Evolutionary conservation across 2,888 invertebrate genomes (phyloP).

Genomic region (Meteorus colon): DNA sequence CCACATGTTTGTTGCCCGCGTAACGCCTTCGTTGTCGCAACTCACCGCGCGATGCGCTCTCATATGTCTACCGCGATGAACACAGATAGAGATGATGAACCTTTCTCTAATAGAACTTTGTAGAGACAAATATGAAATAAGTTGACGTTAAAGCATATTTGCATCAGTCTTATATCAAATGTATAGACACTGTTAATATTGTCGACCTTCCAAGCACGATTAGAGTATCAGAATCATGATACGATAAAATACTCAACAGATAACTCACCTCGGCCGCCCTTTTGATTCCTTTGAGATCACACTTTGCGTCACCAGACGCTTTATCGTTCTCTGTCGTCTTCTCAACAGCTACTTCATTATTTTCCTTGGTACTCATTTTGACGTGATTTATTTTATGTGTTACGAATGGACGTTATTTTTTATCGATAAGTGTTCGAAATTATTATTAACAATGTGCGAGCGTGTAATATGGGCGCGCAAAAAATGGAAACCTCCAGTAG

Average conservation of each 20-base stretch:
- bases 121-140: conserved; percentile 1
- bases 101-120: neutral
- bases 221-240: conserved; percentile 28
- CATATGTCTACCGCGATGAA: conserved; percentile 32
- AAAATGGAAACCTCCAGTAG: conserved; percentile 37
- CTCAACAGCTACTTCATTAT: conserved; percentile 90
- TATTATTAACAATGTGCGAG: conserved; percentile 41
- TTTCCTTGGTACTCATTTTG: conserved; percentile 88
- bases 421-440: conserved; percentile 29
- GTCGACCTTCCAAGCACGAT: neutral
- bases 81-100: conserved; percentile 16
- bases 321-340: conserved; percentile 87
- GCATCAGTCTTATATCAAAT: neutral
- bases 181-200: no score
- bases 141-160: neutral
- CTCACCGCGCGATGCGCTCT: conserved; percentile 44
- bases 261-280: conserved; percentile 90
- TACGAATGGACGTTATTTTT: conserved; percentile 1
- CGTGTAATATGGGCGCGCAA: conserved; percentile 48
- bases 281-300: conserved; percentile 90
- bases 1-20: conserved; percentile 55
- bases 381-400: conserved; percentile 39
- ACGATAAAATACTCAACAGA: neutral
- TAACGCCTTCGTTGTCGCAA: conserved; percentile 56
- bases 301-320: conserved; percentile 82